phyloP scores from a whole-genome alignment of 2,797 vertebrate species.

The Anguilla megastoma region DNA sequence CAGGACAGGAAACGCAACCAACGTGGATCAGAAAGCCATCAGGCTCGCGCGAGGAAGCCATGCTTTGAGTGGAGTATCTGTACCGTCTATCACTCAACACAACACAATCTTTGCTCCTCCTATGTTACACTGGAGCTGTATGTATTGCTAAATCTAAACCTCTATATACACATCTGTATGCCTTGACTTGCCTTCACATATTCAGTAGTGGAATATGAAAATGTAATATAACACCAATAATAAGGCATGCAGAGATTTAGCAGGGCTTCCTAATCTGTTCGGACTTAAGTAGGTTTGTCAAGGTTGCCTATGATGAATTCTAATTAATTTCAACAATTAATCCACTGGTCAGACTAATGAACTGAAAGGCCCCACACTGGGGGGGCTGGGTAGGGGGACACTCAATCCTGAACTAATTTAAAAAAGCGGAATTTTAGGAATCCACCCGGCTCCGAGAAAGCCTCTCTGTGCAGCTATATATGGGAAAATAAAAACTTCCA shows the following conservation, averaged over 20 bases:
- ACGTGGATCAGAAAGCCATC: background rate
- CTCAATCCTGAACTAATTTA: slow-evolving; percentile 40
- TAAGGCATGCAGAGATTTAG: background rate
- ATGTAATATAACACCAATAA: background rate
- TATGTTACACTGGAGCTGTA: background rate
- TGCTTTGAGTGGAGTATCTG: too few species aligned
- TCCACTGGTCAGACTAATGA: slow-evolving; percentile 26
- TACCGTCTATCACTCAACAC: background rate
- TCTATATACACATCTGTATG: slow-evolving; percentile 1
- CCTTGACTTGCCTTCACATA: background rate
- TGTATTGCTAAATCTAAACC: background rate
- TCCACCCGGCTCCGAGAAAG: slow-evolving; percentile 37
- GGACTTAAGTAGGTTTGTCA: background rate
- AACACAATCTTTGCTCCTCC: background rate
- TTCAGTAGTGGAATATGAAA: background rate
- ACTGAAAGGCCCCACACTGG: slow-evolving; percentile 26
- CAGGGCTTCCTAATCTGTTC: background rate
- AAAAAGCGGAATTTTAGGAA: slow-evolving; percentile 47
- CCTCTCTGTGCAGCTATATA: slow-evolving; percentile 46
- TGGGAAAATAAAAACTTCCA: slow-evolving; percentile 37
- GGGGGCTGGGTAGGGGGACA: slow-evolving; percentile 18
- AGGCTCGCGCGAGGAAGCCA: background rate
- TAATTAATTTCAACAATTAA: slow-evolving; percentile 35
- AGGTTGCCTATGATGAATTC: slow-evolving; percentile 9
- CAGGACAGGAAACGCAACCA: slow-evolving; percentile 43